Conservation (phyloP, 1,140 invertebrate genomes). For the Papilio aristodemus region DNA sequence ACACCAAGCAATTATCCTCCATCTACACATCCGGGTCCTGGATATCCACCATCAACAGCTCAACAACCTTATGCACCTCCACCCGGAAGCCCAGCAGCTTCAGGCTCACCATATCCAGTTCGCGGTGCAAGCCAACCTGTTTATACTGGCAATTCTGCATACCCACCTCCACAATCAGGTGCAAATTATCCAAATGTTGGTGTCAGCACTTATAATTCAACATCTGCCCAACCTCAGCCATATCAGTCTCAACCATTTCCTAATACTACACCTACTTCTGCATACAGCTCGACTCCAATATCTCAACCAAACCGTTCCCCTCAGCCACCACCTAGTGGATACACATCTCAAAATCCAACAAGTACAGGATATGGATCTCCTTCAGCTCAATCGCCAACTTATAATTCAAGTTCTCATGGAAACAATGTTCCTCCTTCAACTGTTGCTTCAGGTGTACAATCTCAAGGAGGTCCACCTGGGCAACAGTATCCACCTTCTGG, state of each 20-base stretch:
- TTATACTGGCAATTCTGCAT: conserved; percentile 72
- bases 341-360: conserved; percentile 68
- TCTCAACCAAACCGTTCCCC: conserved; percentile 78
- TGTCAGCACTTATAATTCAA: conserved; percentile 73
- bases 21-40: conserved; percentile 71
- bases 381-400: conserved; percentile 76
- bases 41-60: conserved; percentile 72
- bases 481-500: conserved; percentile 73
- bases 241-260: conserved; percentile 78
- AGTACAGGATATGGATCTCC: conserved; percentile 76
- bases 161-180: conserved; percentile 69
- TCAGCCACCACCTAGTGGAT: conserved; percentile 72
- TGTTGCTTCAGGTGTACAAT: conserved; percentile 55
- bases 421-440: conserved; percentile 66
- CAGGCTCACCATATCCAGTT: conserved; percentile 73
- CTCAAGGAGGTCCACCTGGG: conserved; percentile 56
- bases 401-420: conserved; percentile 75
- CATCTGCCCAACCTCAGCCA: conserved; percentile 68
- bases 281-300: conserved; percentile 74
- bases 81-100: conserved; percentile 70
- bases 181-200: conserved; percentile 73
- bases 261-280: conserved; percentile 73
- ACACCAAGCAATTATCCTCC: conserved; percentile 75
- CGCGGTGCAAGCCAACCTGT: conserved; percentile 64
- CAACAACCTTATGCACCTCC: conserved; percentile 77